Conservation (phyloP, 2,888 invertebrate species). For the Smittia sp. region DNA sequence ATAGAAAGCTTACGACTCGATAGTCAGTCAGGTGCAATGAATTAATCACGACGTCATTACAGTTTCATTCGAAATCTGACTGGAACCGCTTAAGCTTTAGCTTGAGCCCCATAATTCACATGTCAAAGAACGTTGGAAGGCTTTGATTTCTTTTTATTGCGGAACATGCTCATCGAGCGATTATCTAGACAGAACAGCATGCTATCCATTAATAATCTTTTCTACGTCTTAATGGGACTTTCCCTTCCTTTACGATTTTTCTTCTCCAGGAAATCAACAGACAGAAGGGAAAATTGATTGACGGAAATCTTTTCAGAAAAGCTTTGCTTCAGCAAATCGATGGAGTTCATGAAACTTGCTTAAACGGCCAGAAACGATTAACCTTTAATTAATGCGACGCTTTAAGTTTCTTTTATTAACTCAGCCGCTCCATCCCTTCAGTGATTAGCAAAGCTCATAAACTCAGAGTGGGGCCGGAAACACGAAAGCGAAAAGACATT, state of each 20-base stretch:
- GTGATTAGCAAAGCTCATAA: constrained; percentile 2
- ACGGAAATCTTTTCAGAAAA: not conserved
- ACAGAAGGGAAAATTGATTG: constrained; percentile 2
- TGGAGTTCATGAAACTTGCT: too few relatives aligned
- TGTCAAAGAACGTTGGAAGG: not conserved
- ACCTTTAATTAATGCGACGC: not conserved
- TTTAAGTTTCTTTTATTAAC: not conserved
- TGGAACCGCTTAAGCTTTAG: not conserved
- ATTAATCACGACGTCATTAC: constrained; percentile 23
- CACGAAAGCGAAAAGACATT: not conserved
- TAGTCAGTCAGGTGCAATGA: constrained; percentile 12
- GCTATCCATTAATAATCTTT: constrained; percentile 4
- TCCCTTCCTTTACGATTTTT: not conserved
- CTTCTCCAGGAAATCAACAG: not conserved
- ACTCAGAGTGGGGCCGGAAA: not conserved
- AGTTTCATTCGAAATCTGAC: not conserved
- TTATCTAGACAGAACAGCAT: not conserved
- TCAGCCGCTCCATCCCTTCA: not conserved
- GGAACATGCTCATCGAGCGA: not conserved
- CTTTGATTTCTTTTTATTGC: not conserved
- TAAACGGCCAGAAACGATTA: too few relatives aligned
- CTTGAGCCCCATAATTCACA: constrained; percentile 34
- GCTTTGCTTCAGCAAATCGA: too few relatives aligned
- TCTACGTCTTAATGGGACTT: not conserved
- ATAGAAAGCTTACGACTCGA: not conserved